A percentile compares a stretch with the other conserved stretches of the same genome.
phyloP scores from a whole-genome alignment of 2,888 invertebrate species.

The Leistus spinibarbis region DNA sequence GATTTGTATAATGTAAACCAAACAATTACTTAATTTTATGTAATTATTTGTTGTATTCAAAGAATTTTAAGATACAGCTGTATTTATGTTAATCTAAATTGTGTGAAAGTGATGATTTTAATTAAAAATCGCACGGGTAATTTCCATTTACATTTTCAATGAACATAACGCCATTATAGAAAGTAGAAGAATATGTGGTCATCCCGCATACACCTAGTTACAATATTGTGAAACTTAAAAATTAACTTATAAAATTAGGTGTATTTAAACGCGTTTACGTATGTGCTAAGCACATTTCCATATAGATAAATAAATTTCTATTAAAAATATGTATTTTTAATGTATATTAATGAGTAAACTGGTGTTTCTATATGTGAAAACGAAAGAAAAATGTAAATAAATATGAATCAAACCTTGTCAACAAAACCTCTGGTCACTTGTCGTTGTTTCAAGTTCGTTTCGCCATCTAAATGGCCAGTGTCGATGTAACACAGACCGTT shows the following conservation, averaged over 20 bases:
- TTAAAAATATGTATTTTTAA: too few relatives aligned
- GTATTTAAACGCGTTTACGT: too few relatives aligned
- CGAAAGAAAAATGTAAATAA: not conserved
- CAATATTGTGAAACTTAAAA: not conserved
- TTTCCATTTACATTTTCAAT: not conserved
- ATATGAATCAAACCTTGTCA: conserved; percentile 64
- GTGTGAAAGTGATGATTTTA: not conserved
- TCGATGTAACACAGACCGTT: conserved; percentile 92
- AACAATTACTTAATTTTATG: not conserved
- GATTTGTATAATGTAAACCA: not conserved
- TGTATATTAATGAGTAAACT: too few relatives aligned
- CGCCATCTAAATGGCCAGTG: conserved; percentile 95
- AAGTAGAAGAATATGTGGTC: not conserved
- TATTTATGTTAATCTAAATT: not conserved
- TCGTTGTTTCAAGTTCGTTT: conserved; percentile 93
- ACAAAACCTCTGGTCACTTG: conserved; percentile 80
- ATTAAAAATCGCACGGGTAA: not conserved
- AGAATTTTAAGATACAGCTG: not conserved
- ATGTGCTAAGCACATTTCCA: too few relatives aligned
- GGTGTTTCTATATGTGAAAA: too few relatives aligned
- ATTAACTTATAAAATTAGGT: too few relatives aligned
- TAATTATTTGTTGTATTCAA: not conserved
- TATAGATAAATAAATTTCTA: too few relatives aligned
- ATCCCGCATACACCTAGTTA: not conserved
- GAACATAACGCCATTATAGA: not conserved